Base-by-base conservation (phyloP, 2,113 vertebrate species). In the Catharus fuscescens region DNA sequence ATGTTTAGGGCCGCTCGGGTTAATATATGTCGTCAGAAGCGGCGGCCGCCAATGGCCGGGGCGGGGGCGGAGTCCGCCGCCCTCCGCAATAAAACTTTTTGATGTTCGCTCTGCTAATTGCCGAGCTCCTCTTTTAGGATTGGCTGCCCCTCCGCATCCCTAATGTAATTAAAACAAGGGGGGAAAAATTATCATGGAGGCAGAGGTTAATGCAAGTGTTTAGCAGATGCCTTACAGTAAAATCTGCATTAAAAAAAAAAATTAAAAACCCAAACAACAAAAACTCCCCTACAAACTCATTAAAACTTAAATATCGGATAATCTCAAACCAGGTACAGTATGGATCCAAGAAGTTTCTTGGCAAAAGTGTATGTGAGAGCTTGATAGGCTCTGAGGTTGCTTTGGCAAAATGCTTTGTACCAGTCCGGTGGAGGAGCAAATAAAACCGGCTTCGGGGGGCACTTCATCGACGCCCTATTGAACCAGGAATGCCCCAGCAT, bases 1-100 rank as follows among this genome's bases (percentile, higher is more conserved):
- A 99, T 98, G 97, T 98, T 99, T 98, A 97, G 98, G 97, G 97
- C 97, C 94, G 97, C 98, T 97, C 97, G 98, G 98, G 98, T 98
- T 98, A 98, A 98, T 99, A 99, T 98, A 98, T 98, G 98, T 98
- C 98, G 98, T 98, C 98, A 98, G 98, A 98, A 97, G 92, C 78
- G n/a, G 81, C 90, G 79, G 83, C 77, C 95, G 96, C 98, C 98
- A 98, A 98, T 98, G 56, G 71, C 72, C 65, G 57, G 57, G 44
- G 86, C 82, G 57, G 96, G 96, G 98, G 98, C 97, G 98, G 97
- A 80, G 97, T 92, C 95, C 95, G 31, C 64, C 79, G 78, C 91
- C 42, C 95, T 91, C 93, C 45, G 95, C 97, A 98, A 97, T 98
- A 98, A 98, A 98, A 98, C 97, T 97, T 98, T 97, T 98, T 97